Evolutionary conservation across 2,888 invertebrate genomes (phyloP), one percentile per base, ranked within the genome.

Genomic region (Ornithoptera priamus): DNA sequence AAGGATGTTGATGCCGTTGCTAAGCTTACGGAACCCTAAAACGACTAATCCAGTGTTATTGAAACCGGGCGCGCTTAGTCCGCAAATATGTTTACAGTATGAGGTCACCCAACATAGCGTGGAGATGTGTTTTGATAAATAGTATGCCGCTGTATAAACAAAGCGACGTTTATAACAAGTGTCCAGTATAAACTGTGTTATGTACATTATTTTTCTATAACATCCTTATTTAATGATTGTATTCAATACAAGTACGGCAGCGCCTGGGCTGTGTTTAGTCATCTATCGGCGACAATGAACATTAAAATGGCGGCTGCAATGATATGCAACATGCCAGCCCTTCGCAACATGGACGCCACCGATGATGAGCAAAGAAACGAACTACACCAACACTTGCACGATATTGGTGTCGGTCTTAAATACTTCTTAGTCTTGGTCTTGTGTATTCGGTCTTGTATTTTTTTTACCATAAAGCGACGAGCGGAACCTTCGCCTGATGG

Each of bases 101-200:
- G 89, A 89, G 86, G 85, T 90, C 89, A 90, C 80, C 82, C 68
- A 71, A 65, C 71, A 71, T 69, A 73, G 71, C 57, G 69, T 69
- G 69, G 80, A 84, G 82, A 83, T 83, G 80, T 88, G 89, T 89
- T 89, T 86, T 86, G 84, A 85, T 85, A 83, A 83, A 85, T 83
- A 84, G 78, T 76, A 73, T 75, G 78, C 72, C 73, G 78, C 76
- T 84, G 82, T 86, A 81, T 85, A 87, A 87, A 87, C 88, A 87
- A 42, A 39, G 22, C 63, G 46, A 78, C 76, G 80, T 78, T 78
- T 79, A 77, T 78, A 75, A 77, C 77, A 76, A 75, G 76, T 74
- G 77, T 74, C 81, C 73, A 83, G 77, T 86, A 83, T 87, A 86
- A 88, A 81, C 82, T 78, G 77, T 76, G 70, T 71, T 75, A 74